Percentiles rank a stretch among this genome's conserved stretches.
phyloP scores from a whole-genome alignment of 1,140 invertebrate species.

The Heterodera carotae region DNA sequence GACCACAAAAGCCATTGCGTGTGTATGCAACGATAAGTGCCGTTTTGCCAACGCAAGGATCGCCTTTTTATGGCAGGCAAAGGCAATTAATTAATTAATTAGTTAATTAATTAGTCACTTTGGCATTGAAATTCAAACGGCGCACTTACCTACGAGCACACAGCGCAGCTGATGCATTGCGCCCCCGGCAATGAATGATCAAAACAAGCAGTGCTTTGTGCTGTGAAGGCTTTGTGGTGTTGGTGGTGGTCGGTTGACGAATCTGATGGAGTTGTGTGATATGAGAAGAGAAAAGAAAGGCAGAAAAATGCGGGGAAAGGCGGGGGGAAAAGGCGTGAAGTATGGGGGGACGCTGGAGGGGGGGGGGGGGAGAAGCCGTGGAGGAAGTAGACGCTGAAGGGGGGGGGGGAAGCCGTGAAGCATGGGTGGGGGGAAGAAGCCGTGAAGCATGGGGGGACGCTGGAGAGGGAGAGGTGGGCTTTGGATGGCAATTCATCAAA shows the following conservation, averaged over 20 bases:
- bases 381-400: too few relatives aligned
- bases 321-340: too few relatives aligned
- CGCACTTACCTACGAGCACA: slow-evolving; percentile 77
- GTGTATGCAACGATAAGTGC: slow-evolving; percentile 87
- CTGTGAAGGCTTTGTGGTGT: neutral
- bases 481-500: too few relatives aligned
- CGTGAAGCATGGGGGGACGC: neutral
- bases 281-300: too few relatives aligned
- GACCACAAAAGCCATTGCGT: slow-evolving; percentile 79
- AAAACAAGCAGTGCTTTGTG: neutral
- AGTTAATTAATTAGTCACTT: too few relatives aligned
- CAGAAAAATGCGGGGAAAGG: too few relatives aligned
- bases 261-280: too few relatives aligned
- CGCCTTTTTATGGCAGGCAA: slow-evolving; percentile 58
- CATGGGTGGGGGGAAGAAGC: neutral
- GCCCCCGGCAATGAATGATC: neutral
- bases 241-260: neutral
- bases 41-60: slow-evolving; percentile 87
- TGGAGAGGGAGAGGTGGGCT: too few relatives aligned
- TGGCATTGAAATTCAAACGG: too few relatives aligned
- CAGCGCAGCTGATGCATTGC: slow-evolving; percentile 74
- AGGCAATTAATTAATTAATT: too few relatives aligned
- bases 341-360: too few relatives aligned
- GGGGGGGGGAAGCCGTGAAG: neutral
- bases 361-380: too few relatives aligned